Percentiles rank a stretch among this genome's conserved stretches.
Evolutionary conservation across 2,888 invertebrate species (phyloP).

Genomic region (Ferdinandea cuprea): DNA sequence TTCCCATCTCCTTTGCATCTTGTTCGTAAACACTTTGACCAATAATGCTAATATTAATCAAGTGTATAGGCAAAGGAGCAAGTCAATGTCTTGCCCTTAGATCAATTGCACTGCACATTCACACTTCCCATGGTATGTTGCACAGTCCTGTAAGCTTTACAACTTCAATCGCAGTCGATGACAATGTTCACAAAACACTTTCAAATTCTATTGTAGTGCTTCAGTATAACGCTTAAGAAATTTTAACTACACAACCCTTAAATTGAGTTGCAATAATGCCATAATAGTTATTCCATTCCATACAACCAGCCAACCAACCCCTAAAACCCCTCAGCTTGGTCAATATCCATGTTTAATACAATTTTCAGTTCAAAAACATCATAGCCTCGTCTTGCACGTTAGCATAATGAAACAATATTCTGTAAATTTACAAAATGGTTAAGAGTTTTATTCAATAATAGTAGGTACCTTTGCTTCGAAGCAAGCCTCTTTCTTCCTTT

Average conservation of each 20-base stretch:
- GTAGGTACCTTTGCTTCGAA: conserved; percentile 3
- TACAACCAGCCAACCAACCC: not conserved
- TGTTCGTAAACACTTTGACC: conserved; percentile 58
- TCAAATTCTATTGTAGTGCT: conserved; percentile 48
- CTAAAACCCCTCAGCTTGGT: conserved; percentile 14
- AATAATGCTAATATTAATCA: conserved; percentile 61
- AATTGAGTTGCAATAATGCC: conserved; percentile 66
- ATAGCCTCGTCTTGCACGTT: conserved; percentile 52
- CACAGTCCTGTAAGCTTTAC: conserved; percentile 54
- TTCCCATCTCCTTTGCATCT: conserved; percentile 15
- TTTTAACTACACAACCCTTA: conserved; percentile 57
- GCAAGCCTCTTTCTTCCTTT: not conserved
- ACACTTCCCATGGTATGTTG: not conserved
- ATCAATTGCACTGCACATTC: conserved; percentile 23
- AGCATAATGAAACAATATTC: conserved; percentile 66
- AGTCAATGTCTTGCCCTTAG: conserved; percentile 41
- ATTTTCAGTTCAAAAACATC: conserved; percentile 32
- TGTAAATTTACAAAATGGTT: conserved; percentile 70
- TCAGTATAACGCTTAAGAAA: conserved; percentile 38
- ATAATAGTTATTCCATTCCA: conserved; percentile 36
- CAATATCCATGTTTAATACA: conserved; percentile 11
- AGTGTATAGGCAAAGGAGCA: conserved; percentile 55
- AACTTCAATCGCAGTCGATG: conserved; percentile 50
- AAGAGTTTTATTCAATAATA: conserved; percentile 69
- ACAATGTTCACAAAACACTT: conserved; percentile 52